A percentile compares a stretch with the other conserved stretches of the same genome.
These are phyloP conservation scores for Nothocercus nigrocapillus DNA, from an alignment of 2,113 vertebrate species.

Conservation along the genomic window DNA sequence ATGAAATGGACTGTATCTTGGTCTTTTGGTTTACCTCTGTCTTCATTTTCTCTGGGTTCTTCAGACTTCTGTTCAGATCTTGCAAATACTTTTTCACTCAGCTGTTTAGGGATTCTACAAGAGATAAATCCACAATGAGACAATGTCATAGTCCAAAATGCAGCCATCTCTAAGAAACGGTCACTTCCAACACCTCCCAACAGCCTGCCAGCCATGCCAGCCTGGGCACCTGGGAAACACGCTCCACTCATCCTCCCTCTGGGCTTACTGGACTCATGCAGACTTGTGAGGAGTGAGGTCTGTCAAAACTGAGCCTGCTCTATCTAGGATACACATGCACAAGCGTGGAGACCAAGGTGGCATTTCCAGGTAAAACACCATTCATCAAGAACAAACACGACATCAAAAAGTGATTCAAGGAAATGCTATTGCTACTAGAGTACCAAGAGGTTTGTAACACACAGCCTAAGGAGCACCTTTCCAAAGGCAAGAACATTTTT, in stretches of 20 bases:
- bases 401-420: neutral
- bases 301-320: neutral
- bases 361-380: neutral
- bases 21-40: constrained; percentile 76
- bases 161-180: neutral
- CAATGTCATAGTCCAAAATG: neutral
- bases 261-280: rapidly evolving
- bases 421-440: neutral
- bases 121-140: constrained; percentile 13
- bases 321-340: neutral
- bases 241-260: neutral
- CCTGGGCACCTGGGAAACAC: neutral
- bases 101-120: constrained; percentile 89
- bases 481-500: neutral
- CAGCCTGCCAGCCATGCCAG: neutral
- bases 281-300: neutral
- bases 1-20: neutral
- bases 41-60: constrained; percentile 60
- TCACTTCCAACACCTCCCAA: neutral
- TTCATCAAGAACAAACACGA: neutral
- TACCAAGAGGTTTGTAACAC: neutral
- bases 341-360: rapidly evolving
- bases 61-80: constrained; percentile 73
- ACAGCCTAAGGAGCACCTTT: neutral
- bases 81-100: constrained; percentile 84